phyloP scores from a whole-genome alignment of 2,888 invertebrate genomes.

The Arctia plantaginis region DNA sequence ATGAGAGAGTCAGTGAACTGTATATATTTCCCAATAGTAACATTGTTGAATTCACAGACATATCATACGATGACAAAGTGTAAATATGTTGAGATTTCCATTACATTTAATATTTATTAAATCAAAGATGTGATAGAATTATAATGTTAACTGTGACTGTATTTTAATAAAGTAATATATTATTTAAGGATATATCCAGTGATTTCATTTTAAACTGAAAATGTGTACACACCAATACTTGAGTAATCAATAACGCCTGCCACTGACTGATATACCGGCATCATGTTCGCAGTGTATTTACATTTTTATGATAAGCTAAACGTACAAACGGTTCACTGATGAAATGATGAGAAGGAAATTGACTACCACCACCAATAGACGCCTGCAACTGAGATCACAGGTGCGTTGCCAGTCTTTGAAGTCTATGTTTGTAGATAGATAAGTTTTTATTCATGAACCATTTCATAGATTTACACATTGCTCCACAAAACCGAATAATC shows the following conservation, averaged over 20 bases:
- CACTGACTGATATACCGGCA: neutral
- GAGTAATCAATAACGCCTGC: neutral
- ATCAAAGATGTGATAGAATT: constrained; percentile 57
- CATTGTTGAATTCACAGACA: constrained; percentile 81
- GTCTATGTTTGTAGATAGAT: too few species aligned
- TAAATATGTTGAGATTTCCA: constrained; percentile 58
- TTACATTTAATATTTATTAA: constrained; percentile 49
- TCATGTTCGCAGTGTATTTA: neutral
- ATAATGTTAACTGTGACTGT: constrained; percentile 36
- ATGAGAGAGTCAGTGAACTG: constrained; percentile 78
- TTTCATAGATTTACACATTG: too few species aligned
- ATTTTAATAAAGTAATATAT: constrained; percentile 31
- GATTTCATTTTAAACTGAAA: neutral
- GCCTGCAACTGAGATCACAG: too few species aligned
- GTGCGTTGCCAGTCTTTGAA: too few species aligned
- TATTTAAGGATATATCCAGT: neutral
- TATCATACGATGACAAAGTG: constrained; percentile 79
- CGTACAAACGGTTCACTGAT: too few species aligned
- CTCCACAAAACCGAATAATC: too few species aligned
- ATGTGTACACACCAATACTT: neutral
- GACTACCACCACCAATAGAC: too few species aligned
- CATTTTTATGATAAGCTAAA: neutral
- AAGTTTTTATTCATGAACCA: too few species aligned
- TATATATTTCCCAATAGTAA: constrained; percentile 83
- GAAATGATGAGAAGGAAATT: too few species aligned